Conservation (phyloP, 1,140 invertebrate species). For the Cyphomyrmex costatus region DNA sequence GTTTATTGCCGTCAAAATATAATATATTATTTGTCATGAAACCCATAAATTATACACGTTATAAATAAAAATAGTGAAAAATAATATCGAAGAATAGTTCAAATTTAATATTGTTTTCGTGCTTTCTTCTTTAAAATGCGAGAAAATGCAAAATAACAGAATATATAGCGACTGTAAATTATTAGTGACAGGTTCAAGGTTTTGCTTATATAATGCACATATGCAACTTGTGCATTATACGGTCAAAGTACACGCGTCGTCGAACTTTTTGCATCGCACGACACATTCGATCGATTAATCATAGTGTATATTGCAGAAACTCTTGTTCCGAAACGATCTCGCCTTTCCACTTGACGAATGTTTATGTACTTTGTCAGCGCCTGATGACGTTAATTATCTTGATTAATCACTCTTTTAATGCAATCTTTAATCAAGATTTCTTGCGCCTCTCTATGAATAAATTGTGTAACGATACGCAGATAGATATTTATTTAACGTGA, state of each 20-base stretch:
- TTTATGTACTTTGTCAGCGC: conserved; percentile 45
- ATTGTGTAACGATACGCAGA: neutral
- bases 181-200: neutral
- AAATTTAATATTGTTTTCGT: neutral
- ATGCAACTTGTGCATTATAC: conserved; percentile 23
- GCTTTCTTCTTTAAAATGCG: neutral
- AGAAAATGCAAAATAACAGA: neutral
- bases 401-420: conserved; percentile 28
- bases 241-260: conserved; percentile 26
- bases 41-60: neutral
- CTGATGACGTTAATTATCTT: conserved; percentile 48
- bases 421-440: conserved; percentile 39
- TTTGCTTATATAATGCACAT: conserved; percentile 22
- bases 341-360: conserved; percentile 30
- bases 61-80: conserved; percentile 18
- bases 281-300: conserved; percentile 50
- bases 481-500: neutral
- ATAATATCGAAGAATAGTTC: neutral
- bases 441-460: neutral
- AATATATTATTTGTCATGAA: conserved; percentile 22
- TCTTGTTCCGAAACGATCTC: conserved; percentile 18
- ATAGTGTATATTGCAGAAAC: conserved; percentile 14
- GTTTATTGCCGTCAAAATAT: conserved; percentile 4
- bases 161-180: conserved; percentile 2
- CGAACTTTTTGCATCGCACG: conserved; percentile 34